Evolutionary conservation across 2,113 vertebrate species (phyloP).

Genomic region (Phoxinus phoxinus): DNA sequence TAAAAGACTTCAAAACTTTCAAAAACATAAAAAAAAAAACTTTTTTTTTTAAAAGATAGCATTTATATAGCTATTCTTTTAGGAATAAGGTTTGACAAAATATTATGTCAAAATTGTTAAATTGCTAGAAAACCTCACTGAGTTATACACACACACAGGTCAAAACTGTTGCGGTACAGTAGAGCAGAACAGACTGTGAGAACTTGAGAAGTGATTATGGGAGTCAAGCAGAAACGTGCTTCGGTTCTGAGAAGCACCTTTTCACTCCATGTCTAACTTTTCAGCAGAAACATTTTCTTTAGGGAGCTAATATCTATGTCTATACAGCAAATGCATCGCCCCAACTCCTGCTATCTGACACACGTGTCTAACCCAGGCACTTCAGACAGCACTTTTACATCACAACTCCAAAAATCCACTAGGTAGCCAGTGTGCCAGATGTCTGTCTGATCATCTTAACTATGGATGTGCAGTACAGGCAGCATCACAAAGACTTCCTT

Average conservation of each 20-base stretch:
- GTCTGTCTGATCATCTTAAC: background rate
- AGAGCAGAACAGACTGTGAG: background rate
- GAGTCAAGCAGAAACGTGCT: background rate
- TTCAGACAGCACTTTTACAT: background rate
- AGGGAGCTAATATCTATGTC: background rate
- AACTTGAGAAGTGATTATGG: background rate
- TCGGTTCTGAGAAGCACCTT: background rate
- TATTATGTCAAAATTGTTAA: background rate
- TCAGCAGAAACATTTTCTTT: background rate
- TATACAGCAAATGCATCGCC: conserved; percentile 10
- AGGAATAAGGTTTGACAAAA: background rate
- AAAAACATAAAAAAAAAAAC: background rate
- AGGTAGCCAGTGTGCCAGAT: conserved; percentile 61
- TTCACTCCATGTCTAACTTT: background rate
- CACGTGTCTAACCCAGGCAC: background rate
- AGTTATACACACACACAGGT: background rate
- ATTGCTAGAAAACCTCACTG: background rate
- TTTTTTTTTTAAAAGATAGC: too few species aligned
- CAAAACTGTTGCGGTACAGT: background rate
- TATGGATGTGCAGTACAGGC: conserved; percentile 52
- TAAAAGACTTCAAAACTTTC: background rate
- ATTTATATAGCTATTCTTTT: background rate
- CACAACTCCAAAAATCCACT: conserved; percentile 65
- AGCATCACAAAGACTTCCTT: conserved; percentile 41
- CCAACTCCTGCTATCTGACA: conserved; percentile 19